Conservation (phyloP, 2,113 vertebrate genomes). For the Guaruba guarouba region DNA sequence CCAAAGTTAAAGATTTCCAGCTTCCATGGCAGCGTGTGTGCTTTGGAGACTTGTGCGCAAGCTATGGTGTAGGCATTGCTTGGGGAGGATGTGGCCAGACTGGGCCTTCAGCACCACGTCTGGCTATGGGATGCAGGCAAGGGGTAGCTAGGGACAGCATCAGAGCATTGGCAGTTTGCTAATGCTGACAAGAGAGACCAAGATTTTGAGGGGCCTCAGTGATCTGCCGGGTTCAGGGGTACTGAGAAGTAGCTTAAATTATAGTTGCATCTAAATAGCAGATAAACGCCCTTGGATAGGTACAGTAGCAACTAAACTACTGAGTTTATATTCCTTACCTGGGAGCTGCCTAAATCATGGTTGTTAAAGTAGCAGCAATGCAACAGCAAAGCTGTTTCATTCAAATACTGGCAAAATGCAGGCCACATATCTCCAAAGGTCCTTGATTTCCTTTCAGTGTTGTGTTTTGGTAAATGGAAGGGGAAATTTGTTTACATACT, state of each 20-base stretch:
- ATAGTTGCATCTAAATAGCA: rapidly evolving
- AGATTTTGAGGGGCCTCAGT: neutral
- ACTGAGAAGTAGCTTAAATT: neutral
- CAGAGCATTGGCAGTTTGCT: neutral
- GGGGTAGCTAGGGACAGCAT: neutral
- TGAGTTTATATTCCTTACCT: neutral
- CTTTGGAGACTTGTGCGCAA: neutral
- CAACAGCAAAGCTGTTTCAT: neutral
- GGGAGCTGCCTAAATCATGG: neutral
- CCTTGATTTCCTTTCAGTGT: neutral
- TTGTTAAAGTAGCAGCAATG: neutral
- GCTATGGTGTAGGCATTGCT: rapidly evolving
- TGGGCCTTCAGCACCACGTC: neutral
- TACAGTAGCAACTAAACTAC: neutral
- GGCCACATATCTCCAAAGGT: neutral
- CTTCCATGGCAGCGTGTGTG: neutral
- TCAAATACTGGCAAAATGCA: slow-evolving; percentile 11
- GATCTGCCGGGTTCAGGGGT: neutral
- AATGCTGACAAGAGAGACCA: neutral
- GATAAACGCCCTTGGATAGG: neutral
- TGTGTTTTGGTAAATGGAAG: slow-evolving; percentile 12
- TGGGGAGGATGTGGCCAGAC: neutral
- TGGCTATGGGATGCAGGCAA: neutral
- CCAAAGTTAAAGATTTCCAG: neutral
- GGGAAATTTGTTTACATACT: neutral